Conservation (phyloP, 2,888 invertebrate genomes). For the Pedicia rivosa region DNA sequence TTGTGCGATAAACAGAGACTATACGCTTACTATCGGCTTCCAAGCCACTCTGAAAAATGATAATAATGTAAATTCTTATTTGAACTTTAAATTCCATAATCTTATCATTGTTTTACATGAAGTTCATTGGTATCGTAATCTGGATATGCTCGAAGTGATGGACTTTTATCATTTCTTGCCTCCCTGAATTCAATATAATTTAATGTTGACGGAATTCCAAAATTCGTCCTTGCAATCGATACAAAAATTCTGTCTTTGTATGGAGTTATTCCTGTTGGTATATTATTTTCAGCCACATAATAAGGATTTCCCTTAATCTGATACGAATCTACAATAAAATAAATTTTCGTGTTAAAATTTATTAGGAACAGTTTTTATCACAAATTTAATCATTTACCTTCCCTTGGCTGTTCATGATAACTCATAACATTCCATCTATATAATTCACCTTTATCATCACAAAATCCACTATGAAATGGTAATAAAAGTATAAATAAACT, state of each 20-base stretch:
- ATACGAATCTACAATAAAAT: too few species aligned
- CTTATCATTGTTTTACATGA: not conserved
- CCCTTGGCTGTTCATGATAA: too few species aligned
- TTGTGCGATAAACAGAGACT: constrained; percentile 54
- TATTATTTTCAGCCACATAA: constrained; percentile 25
- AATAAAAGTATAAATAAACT: too few species aligned
- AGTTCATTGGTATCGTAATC: constrained; percentile 13
- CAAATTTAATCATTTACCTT: too few species aligned
- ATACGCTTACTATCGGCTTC: constrained; percentile 22
- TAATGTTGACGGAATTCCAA: constrained; percentile 44
- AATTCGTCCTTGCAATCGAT: constrained; percentile 52
- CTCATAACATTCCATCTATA: too few species aligned
- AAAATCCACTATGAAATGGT: too few species aligned
- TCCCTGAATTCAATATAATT: constrained; percentile 32
- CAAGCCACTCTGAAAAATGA: constrained; percentile 7
- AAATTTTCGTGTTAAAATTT: too few species aligned
- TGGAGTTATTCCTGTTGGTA: constrained; percentile 27
- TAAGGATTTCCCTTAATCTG: too few species aligned
- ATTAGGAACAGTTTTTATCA: too few species aligned
- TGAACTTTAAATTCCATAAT: not conserved
- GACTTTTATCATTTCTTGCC: constrained; percentile 15
- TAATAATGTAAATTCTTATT: not conserved
- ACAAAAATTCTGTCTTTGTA: constrained; percentile 44
- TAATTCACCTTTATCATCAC: too few species aligned
- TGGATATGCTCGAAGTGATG: constrained; percentile 25